phyloP scores from a whole-genome alignment of 2,113 vertebrate species.

The Leuciscus idus region DNA sequence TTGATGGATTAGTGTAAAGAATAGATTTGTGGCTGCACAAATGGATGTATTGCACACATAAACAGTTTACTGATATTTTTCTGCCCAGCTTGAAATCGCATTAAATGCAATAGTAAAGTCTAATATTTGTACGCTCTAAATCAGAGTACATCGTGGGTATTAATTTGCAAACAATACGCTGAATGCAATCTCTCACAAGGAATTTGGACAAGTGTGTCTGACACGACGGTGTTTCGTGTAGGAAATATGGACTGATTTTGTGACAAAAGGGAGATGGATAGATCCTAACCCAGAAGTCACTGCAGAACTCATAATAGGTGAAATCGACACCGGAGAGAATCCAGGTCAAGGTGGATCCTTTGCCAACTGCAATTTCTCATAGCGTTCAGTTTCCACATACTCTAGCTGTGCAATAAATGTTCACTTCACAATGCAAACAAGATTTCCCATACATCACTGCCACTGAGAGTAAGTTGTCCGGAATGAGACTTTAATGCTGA shows the following conservation, averaged over 20 bases:
- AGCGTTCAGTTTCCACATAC: not conserved
- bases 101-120: not conserved
- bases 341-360: constrained; percentile 26
- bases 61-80: not conserved
- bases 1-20: not conserved
- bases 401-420: not conserved
- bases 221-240: constrained; percentile 4
- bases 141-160: not conserved
- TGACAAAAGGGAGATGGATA: constrained; percentile 47
- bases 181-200: not conserved
- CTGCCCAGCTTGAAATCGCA: not conserved
- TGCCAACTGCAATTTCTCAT: constrained; percentile 9
- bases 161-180: not conserved
- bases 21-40: not conserved
- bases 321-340: constrained; percentile 8
- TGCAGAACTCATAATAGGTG: constrained; percentile 29
- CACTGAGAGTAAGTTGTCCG: constrained; percentile 19
- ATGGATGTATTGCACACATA: not conserved
- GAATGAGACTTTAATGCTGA: constrained; percentile 30
- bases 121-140: not conserved
- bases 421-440: constrained; percentile 19
- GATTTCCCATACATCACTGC: constrained; percentile 35
- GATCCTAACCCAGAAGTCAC: constrained; percentile 21
- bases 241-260: constrained; percentile 56
- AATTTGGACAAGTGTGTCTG: not conserved